Percentiles rank a stretch among this genome's conserved stretches.
Evolutionary conservation across 2,888 invertebrate species (phyloP).

Genomic region (Psylliodes chrysocephalus): DNA sequence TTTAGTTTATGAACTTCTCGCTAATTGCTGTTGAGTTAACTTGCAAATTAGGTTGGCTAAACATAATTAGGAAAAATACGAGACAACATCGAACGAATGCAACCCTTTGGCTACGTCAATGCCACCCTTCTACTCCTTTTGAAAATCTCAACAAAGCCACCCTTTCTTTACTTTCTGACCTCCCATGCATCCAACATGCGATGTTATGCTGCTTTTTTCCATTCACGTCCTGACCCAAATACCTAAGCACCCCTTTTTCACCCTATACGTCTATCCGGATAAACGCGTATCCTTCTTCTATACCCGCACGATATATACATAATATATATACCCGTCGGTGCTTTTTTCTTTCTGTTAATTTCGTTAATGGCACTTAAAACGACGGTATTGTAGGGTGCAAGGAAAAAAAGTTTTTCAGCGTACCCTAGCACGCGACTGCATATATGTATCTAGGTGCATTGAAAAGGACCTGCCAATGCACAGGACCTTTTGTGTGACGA

Average conservation of each 20-base stretch:
- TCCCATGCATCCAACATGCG: conserved; percentile 32
- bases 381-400: conserved; percentile 36
- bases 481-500: conserved; percentile 2
- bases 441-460: background rate
- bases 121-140: conserved; percentile 24
- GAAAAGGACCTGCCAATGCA: background rate
- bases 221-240: conserved; percentile 30
- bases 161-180: conserved; percentile 42
- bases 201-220: conserved; percentile 31
- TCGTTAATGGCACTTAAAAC: conserved; percentile 49
- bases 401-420: conserved; percentile 17
- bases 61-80: no score
- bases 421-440: conserved; percentile 19
- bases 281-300: conserved; percentile 1
- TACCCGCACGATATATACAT: background rate
- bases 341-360: conserved; percentile 48
- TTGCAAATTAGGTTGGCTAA: no score
- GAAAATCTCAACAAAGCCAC: conserved; percentile 30
- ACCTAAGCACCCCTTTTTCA: conserved; percentile 22
- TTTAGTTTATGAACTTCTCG: no score
- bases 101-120: background rate
- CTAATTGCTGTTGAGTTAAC: no score
- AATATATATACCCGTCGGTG: conserved; percentile 16
- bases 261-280: background rate
- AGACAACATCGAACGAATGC: no score